Conservation (phyloP, 2,113 vertebrate genomes). For the Esox niger region DNA sequence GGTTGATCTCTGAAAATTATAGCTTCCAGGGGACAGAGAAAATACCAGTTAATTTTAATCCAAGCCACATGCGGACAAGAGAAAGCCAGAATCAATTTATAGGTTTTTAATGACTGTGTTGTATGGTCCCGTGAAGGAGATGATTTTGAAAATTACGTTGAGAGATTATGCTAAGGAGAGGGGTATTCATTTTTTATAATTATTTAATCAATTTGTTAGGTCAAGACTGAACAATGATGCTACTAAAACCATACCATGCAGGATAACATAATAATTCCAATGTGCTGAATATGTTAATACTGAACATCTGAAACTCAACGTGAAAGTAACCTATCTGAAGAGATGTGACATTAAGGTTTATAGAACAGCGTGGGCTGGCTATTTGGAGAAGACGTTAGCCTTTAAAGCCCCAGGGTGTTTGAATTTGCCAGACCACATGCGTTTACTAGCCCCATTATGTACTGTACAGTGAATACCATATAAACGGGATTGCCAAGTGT, state of each 20-base stretch:
- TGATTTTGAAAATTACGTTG: slow-evolving; percentile 10
- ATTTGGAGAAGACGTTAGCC: neutral
- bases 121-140: neutral
- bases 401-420: neutral
- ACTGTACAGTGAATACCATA: neutral
- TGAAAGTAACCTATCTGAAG: neutral
- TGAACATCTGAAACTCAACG: neutral
- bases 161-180: neutral
- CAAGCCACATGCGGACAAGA: slow-evolving; percentile 34
- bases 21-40: slow-evolving; percentile 46
- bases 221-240: too few species aligned
- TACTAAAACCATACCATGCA: too few species aligned
- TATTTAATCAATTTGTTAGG: too few species aligned
- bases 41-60: slow-evolving; percentile 33
- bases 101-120: slow-evolving; percentile 39
- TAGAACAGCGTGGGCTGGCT: neutral
- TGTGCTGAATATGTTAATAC: neutral
- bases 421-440: neutral
- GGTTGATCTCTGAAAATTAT: slow-evolving; percentile 48
- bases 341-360: neutral
- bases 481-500: neutral
- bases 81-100: slow-evolving; percentile 55
- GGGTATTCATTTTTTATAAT: neutral
- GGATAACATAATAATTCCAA: neutral
- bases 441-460: slow-evolving; percentile 1